Evolutionary conservation across 2,888 invertebrate genomes (phyloP).

Genomic region (Polymixis flavicincta): DNA sequence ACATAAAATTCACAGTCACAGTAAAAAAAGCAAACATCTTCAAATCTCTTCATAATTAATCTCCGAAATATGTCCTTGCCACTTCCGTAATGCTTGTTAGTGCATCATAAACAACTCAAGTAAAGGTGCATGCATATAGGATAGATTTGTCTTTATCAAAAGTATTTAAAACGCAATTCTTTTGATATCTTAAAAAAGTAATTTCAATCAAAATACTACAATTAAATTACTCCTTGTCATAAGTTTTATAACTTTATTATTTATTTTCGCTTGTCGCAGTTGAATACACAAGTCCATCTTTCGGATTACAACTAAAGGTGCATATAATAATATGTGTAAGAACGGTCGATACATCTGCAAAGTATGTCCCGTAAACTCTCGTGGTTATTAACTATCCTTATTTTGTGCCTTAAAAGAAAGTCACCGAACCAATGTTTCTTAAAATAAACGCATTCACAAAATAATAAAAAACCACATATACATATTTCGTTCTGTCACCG

Average conservation of each 20-base stretch:
- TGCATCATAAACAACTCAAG: constrained; percentile 20
- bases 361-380: background rate
- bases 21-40: constrained; percentile 35
- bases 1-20: constrained; percentile 24
- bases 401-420: constrained; percentile 6
- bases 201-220: background rate
- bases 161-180: too few relatives aligned
- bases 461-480: background rate
- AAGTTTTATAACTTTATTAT: background rate
- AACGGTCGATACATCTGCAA: background rate
- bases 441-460: constrained; percentile 11
- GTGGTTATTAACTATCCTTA: constrained; percentile 6
- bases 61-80: constrained; percentile 32
- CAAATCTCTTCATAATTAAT: constrained; percentile 28
- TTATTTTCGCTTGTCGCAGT: background rate
- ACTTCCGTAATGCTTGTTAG: constrained; percentile 18
- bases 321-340: background rate
- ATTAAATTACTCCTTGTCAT: background rate
- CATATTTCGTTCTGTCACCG: background rate
- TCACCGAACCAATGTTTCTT: background rate
- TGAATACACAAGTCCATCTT: background rate
- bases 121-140: constrained; percentile 2
- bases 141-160: too few relatives aligned
- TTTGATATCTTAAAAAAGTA: too few relatives aligned
- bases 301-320: background rate